These are phyloP conservation scores for Holothuria scabra DNA, from an alignment of 53 echinoderm and acorn worm genomes.

Conservation along the genomic window DNA sequence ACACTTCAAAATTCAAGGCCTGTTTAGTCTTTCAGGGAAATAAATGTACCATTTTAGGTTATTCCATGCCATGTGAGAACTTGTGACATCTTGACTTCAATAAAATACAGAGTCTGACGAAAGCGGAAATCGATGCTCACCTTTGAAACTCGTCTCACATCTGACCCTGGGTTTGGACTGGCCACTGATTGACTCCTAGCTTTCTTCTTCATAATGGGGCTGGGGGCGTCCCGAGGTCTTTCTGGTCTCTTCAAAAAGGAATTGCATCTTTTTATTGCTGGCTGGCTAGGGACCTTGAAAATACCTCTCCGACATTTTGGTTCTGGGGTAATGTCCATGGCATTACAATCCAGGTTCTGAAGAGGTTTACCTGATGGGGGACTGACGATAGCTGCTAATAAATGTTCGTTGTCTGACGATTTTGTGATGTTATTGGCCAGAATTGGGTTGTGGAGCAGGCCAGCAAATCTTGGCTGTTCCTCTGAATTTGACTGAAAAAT, in stretches of 20 bases:
- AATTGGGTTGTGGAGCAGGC: conserved; percentile 44
- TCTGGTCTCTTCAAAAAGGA: conserved; percentile 87
- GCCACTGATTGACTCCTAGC: conserved; percentile 70
- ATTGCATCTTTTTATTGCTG: conserved; percentile 52
- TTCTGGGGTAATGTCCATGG: conserved; percentile 71
- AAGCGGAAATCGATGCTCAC: background rate
- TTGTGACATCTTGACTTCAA: too few relatives aligned
- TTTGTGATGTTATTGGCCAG: background rate
- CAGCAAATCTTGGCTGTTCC: conserved; percentile 35
- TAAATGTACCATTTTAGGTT: too few relatives aligned
- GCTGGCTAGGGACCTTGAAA: conserved; percentile 94
- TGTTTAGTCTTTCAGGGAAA: too few relatives aligned
- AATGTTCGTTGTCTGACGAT: background rate
- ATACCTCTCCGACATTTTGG: conserved; percentile 79
- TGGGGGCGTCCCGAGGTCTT: conserved; percentile 77
- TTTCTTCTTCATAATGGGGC: conserved; percentile 86
- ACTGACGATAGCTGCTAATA: background rate
- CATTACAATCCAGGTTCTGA: conserved; percentile 71
- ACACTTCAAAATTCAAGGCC: too few relatives aligned
- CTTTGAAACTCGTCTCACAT: background rate
- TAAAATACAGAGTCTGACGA: too few relatives aligned
- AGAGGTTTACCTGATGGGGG: conserved; percentile 15
- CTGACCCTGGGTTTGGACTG: conserved; percentile 46
- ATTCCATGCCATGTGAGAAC: too few relatives aligned
- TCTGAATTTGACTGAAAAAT: conserved; percentile 9